These are phyloP conservation scores for Parasteatoda lunata DNA, from an alignment of 2,888 invertebrate genomes.

Conservation along the genomic window DNA sequence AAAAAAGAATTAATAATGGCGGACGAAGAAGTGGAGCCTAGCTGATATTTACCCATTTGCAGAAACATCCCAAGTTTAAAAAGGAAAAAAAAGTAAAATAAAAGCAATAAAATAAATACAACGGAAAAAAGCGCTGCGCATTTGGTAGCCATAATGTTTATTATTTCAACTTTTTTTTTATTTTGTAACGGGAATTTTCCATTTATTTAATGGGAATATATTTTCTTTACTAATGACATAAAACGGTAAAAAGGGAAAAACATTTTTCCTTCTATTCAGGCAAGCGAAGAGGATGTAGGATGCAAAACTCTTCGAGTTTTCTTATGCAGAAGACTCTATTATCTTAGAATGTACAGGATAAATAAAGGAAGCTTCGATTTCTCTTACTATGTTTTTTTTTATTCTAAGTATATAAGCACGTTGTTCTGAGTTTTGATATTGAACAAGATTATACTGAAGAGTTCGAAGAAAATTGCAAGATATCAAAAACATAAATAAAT, in stretches of 20 bases:
- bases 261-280: slow-evolving; percentile 12
- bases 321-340: not conserved
- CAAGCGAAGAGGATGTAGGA: slow-evolving; percentile 3
- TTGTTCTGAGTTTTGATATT: too few species aligned
- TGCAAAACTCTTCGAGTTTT: not conserved
- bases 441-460: too few species aligned
- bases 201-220: slow-evolving; percentile 63
- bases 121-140: slow-evolving; percentile 26
- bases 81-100: slow-evolving; percentile 6
- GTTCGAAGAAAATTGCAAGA: too few species aligned
- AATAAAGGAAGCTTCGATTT: not conserved
- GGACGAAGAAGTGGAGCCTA: not conserved
- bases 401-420: too few species aligned
- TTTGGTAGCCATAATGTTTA: slow-evolving; percentile 51
- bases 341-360: not conserved
- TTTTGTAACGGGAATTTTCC: slow-evolving; percentile 36
- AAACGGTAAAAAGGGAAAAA: slow-evolving; percentile 10
- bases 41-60: slow-evolving; percentile 19
- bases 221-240: slow-evolving; percentile 46
- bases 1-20: slow-evolving; percentile 33
- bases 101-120: slow-evolving; percentile 20
- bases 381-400: too few species aligned
- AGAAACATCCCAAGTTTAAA: slow-evolving; percentile 15
- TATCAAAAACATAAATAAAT: too few species aligned
- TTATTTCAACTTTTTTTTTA: slow-evolving; percentile 11